A percentile compares a stretch with the other conserved stretches of the same genome.
Evolutionary conservation across 2,797 vertebrate genomes (phyloP).

Genomic region (Cossypha polioptera): DNA sequence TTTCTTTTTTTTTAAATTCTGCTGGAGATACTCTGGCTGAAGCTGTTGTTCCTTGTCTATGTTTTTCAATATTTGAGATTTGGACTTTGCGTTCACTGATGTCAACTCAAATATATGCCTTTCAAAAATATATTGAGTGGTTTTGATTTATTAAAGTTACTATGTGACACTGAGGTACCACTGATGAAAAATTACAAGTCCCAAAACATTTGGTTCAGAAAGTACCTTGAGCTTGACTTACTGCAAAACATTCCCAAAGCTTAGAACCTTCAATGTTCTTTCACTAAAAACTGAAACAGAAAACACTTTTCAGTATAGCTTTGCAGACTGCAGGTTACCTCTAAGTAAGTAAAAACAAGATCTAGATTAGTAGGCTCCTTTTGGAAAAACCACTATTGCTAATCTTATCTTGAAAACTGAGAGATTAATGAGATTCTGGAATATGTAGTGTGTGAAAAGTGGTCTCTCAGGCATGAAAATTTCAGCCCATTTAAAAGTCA

Average conservation of each 20-base stretch:
- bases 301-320: neutral
- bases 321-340: neutral
- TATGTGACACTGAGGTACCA: neutral
- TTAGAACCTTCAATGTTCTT: neutral
- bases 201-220: neutral
- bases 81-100: neutral
- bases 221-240: neutral
- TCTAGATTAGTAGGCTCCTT: neutral
- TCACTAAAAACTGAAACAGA: neutral
- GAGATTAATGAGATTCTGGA: neutral
- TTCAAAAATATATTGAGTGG: neutral
- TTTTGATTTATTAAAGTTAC: neutral
- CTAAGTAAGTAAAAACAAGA: neutral
- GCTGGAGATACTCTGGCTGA: neutral
- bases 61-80: neutral
- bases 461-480: neutral
- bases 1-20: rapidly evolving
- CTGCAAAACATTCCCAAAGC: neutral
- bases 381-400: neutral
- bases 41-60: neutral
- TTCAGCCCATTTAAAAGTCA: neutral
- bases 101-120: neutral
- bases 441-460: neutral
- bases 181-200: neutral
- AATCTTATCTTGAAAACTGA: neutral